Percentiles rank a stretch among this genome's conserved stretches.
Conservation (phyloP, 1,140 invertebrate genomes). For the Drosophila kohkoa region DNA sequence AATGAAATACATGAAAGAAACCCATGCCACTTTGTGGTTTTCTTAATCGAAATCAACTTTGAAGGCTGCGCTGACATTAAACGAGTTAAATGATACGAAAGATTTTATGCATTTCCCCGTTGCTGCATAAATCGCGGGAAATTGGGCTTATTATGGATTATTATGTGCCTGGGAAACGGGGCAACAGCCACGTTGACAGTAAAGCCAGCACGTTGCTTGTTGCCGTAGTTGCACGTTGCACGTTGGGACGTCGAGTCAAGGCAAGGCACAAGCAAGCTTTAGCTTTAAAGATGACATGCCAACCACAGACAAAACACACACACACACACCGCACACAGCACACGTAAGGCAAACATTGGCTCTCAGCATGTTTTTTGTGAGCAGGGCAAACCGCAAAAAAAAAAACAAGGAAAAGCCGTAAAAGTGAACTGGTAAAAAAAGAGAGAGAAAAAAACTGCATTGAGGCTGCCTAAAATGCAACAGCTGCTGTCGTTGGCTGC, state of each 20-base stretch:
- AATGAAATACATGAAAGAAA: too few species aligned
- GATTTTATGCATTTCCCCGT: not conserved
- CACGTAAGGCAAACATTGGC: conserved; percentile 18
- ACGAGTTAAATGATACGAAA: not conserved
- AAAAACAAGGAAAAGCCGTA: conserved; percentile 17
- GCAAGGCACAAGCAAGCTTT: conserved; percentile 35
- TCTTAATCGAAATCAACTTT: too few species aligned
- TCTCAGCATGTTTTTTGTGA: not conserved
- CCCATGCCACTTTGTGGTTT: too few species aligned
- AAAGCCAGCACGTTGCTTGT: not conserved
- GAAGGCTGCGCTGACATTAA: not conserved
- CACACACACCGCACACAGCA: not conserved
- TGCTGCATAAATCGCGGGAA: not conserved
- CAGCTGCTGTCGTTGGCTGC: conserved; percentile 52
- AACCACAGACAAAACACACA: conserved; percentile 15
- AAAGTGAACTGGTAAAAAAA: conserved; percentile 11
- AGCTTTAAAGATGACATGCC: conserved; percentile 62
- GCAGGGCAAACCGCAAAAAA: conserved; percentile 42
- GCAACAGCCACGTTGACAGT: not conserved
- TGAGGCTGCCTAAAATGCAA: conserved; percentile 49
- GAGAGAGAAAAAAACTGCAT: conserved; percentile 16
- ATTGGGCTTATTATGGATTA: conserved; percentile 16
- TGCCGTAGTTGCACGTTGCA: conserved; percentile 12
- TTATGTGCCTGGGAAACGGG: conserved; percentile 6
- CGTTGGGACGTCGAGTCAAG: conserved; percentile 12